Percentiles rank a stretch among this genome's conserved stretches.
Conservation (phyloP, 2,888 invertebrate species). For the Cephus runcator region DNA sequence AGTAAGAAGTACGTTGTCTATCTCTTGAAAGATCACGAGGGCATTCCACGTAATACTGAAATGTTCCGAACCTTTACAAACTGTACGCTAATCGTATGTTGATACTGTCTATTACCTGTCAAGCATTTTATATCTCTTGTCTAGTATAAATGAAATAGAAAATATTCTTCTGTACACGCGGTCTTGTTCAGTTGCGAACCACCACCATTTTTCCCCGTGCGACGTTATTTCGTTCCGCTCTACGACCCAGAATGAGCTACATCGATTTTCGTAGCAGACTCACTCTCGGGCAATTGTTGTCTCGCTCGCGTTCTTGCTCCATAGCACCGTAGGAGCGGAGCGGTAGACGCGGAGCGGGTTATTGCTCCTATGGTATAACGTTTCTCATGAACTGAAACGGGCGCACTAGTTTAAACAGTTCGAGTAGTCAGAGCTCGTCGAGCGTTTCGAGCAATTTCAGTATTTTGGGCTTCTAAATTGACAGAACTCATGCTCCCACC, state of each 20-base stretch:
- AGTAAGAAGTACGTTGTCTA: neutral
- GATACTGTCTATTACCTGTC: conserved; percentile 54
- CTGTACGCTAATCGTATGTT: conserved; percentile 46
- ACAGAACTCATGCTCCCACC: neutral
- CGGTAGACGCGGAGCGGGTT: neutral
- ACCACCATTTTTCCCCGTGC: neutral
- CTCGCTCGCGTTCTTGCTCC: neutral
- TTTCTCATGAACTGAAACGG: no score
- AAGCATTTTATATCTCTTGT: conserved; percentile 57
- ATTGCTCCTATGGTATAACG: neutral
- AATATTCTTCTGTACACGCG: conserved; percentile 53
- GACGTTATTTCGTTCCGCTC: neutral
- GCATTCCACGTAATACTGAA: neutral
- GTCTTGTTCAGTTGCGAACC: neutral
- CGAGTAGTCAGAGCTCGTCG: no score
- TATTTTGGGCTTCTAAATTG: neutral
- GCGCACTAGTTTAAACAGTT: neutral
- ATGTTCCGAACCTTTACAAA: conserved; percentile 33
- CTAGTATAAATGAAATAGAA: conserved; percentile 57
- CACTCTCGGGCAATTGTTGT: neutral
- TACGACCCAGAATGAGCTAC: neutral
- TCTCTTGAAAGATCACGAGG: neutral
- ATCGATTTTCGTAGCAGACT: neutral
- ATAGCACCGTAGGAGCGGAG: neutral
- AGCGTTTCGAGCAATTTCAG: neutral